Evolutionary conservation across 2,113 vertebrate genomes (phyloP), one percentile per base, ranked within the genome.

Genomic region (Apus apus): DNA sequence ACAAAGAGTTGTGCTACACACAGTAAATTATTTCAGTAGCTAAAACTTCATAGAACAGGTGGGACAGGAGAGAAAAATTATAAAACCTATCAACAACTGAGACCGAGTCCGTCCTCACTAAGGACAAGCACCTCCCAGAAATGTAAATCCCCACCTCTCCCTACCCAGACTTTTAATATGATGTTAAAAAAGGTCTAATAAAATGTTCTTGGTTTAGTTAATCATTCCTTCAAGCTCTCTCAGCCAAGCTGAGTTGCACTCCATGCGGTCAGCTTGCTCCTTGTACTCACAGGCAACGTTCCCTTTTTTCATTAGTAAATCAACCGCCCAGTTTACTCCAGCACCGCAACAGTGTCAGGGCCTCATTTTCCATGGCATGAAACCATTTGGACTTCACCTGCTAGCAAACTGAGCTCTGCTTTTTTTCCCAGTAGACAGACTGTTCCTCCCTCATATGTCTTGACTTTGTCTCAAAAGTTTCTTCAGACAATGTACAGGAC

Each of bases 251-350:
- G 68, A 88, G 34, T 8, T 88, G 66, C 27, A 23, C 10, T 89
- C 68, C 48, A 32, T 32, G 70, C 94, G 95, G 86, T 96, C 96
- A 93, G 48, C 58, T 34, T 48, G 68, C 50, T 93, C 93, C 90
- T 76, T 79, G 73, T 89, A 58, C 76, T 86, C 60, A 84, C 73
- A 86, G 70, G 54, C 73, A 81, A 20, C 2, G 36, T 77, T 94
- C 93, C 61, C 20, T 58, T 75, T 86, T 85, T 88, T 94, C 38
- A 86, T 84, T 71, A 26, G 65, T 11, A 0, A 65, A 90, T 90
- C 1, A 1, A 62, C 80, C 62, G 58, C 0, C 0, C 45, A 27
- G 29, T 34, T 91, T 85, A 29, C 62, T 86, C 68, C 84, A 60
- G 54, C 34, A 62, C 73, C 1, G 2, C 40, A 74, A 65, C 64